Conservation (phyloP, 2,797 vertebrate genomes). For the Aldrovandia affinis region DNA sequence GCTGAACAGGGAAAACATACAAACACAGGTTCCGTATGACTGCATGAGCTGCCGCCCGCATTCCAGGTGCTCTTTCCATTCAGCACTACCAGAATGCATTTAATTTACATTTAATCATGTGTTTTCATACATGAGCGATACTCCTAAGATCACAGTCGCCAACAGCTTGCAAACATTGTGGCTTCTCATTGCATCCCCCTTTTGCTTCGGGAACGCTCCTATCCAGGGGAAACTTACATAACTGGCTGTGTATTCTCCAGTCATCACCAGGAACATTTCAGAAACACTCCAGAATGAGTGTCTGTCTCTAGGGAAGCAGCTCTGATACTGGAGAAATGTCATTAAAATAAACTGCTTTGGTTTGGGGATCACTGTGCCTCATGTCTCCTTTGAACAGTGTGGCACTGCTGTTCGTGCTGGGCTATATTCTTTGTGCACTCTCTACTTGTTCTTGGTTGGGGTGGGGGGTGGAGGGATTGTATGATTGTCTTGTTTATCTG, state of each 20-base stretch:
- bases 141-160: neutral
- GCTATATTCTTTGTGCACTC: too few relatives aligned
- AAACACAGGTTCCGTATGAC: neutral
- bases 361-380: too few relatives aligned
- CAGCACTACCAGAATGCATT: neutral
- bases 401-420: too few relatives aligned
- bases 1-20: neutral
- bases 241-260: neutral
- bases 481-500: too few relatives aligned
- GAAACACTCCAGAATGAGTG: too few relatives aligned
- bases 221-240: neutral
- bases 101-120: neutral
- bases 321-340: too few relatives aligned
- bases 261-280: neutral
- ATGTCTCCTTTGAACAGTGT: too few relatives aligned
- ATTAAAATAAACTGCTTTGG: too few relatives aligned
- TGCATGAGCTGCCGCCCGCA: neutral
- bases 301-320: too few relatives aligned
- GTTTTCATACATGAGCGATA: neutral
- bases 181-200: neutral
- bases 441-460: too few relatives aligned
- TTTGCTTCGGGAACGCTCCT: neutral
- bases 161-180: neutral
- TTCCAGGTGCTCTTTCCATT: neutral
- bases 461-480: too few relatives aligned